Evolutionary conservation across 2,797 vertebrate species (phyloP).

Genomic region (Kryptolebias ocellatus): DNA sequence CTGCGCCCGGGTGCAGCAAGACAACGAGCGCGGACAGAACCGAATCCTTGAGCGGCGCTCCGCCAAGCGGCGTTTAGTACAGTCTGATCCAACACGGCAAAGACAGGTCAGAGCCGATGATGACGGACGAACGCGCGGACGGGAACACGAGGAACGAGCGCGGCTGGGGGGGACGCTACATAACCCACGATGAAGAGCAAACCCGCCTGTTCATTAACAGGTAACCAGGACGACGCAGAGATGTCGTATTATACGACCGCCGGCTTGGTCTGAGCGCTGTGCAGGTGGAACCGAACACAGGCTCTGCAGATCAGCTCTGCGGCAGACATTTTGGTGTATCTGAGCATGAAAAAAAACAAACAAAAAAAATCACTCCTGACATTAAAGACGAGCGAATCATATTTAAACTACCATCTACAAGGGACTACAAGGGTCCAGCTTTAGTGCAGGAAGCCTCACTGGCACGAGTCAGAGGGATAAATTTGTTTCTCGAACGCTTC

Average conservation of each 20-base stretch:
- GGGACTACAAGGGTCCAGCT: not conserved
- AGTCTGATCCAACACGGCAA: not conserved
- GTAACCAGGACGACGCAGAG: slow-evolving; percentile 16
- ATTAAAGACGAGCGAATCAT: not conserved
- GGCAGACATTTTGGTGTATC: not conserved
- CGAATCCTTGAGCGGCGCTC: slow-evolving; percentile 10
- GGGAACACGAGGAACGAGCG: slow-evolving; percentile 10
- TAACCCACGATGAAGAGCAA: slow-evolving; percentile 16
- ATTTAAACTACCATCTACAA: not conserved
- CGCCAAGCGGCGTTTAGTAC: slow-evolving; percentile 20
- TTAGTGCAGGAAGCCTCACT: too few relatives aligned
- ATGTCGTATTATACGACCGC: not conserved
- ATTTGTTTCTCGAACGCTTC: too few relatives aligned
- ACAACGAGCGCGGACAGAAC: slow-evolving; percentile 38
- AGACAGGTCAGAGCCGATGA: not conserved
- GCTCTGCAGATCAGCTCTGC: too few relatives aligned
- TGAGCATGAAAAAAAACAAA: not conserved
- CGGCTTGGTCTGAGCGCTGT: slow-evolving; percentile 1
- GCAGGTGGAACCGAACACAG: not conserved
- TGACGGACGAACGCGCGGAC: slow-evolving; percentile 5
- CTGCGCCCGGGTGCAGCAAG: too few relatives aligned
- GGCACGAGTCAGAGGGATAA: not conserved
- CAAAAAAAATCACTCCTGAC: not conserved
- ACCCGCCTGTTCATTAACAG: slow-evolving; percentile 15
- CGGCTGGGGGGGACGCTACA: slow-evolving; percentile 2